Evolutionary conservation across 2,888 invertebrate genomes (phyloP), one percentile per base, ranked within the genome.

Genomic region (Melitaea athalia): DNA sequence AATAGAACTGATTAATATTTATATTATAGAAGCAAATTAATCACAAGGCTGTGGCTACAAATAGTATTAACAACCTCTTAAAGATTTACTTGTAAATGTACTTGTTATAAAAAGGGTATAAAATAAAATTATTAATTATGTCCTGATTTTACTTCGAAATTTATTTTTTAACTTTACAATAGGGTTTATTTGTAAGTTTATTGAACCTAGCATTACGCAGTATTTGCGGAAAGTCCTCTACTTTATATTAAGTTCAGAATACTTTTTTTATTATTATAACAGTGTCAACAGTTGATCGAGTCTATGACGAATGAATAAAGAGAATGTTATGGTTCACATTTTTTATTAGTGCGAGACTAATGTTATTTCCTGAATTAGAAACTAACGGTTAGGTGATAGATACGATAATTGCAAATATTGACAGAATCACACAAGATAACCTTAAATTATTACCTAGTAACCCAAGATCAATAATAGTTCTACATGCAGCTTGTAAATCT

Each of bases 291-390:
- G 68, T 66, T 55, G 61, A 63, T 67, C 52, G 67, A 63, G 50
- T 72, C 73, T 66, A 55, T 70, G 63, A 63, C 72, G 65, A 74
- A 74, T 67, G 60, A 63, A 61, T 72, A 61, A 55, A 68, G 59
- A 70, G 42, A 63, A 59, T 64, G 55, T 50, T 69, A 59, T 59
- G 57, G 61, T 63, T 50, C 38, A 12, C 55, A 55, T 59, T 59
- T 52, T 47, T 61, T 60, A 64, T 67, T 67, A 74, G 70, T 61
- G 70, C 70, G 63, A 67, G 63, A 70, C 73, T 62, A 72, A 73
- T 65, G 63, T 6, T 59, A 61, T 69, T 67, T 70, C 67, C 59
- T 59, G 67, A 67, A 65, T 33, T 24, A n/a, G 24, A 49, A n/a
- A 53, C 10, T 59, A 52, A 60, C 52, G 31, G 64, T 50, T 64